These are phyloP conservation scores for Mimumesa dahlbomi DNA, from an alignment of 2,888 invertebrate genomes.

Conservation along the genomic window DNA sequence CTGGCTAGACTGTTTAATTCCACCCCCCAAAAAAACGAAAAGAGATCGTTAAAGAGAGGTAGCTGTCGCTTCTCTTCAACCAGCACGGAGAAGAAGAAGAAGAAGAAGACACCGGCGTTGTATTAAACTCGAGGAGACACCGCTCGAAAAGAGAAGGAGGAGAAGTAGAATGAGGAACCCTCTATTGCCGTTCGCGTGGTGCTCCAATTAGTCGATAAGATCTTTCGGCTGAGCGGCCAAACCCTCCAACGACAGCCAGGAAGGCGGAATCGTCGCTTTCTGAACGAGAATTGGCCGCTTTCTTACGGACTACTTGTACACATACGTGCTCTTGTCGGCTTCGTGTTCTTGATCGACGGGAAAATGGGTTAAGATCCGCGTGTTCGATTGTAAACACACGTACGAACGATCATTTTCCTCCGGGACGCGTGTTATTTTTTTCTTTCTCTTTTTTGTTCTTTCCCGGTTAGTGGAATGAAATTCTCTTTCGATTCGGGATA, in stretches of 20 bases:
- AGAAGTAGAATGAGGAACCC: conserved; percentile 21
- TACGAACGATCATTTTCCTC: conserved; percentile 12
- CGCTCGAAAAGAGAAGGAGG: conserved; percentile 32
- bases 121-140: conserved; percentile 59
- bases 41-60: conserved; percentile 64
- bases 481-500: too few relatives aligned
- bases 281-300: conserved; percentile 25
- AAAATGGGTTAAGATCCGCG: conserved; percentile 13
- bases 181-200: conserved; percentile 60
- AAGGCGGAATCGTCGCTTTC: conserved; percentile 34
- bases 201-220: conserved; percentile 68
- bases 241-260: conserved; percentile 27
- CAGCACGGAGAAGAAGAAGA: too few relatives aligned
- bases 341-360: conserved; percentile 1
- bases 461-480: too few relatives aligned
- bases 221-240: conserved; percentile 45
- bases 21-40: too few relatives aligned
- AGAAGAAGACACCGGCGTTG: conserved; percentile 48
- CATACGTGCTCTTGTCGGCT: background rate
- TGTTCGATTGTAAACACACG: conserved; percentile 19
- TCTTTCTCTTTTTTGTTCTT: too few relatives aligned
- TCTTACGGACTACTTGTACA: conserved; percentile 7
- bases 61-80: conserved; percentile 56
- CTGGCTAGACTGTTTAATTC: conserved; percentile 49
- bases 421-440: too few relatives aligned